phyloP scores from a whole-genome alignment of 2,797 vertebrate genomes.

The Gadopsis marmoratus region DNA sequence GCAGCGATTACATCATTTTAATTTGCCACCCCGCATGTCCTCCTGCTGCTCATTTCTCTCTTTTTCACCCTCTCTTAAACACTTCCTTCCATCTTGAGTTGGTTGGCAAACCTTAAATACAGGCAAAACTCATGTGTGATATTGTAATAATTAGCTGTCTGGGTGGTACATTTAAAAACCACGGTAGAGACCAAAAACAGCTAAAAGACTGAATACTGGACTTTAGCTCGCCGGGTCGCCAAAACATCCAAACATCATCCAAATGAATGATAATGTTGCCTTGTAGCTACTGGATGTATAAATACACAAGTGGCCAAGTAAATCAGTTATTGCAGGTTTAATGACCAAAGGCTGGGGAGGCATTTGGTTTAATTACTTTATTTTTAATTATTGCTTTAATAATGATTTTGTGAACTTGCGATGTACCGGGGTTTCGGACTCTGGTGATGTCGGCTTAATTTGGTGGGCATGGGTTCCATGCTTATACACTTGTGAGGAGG shows the following conservation, averaged over 20 bases:
- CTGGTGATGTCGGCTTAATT: constrained; percentile 3
- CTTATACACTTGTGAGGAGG: constrained; percentile 2
- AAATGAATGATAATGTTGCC: not conserved
- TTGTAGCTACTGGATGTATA: not conserved
- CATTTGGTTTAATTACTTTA: not conserved
- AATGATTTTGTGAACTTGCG: constrained; percentile 1
- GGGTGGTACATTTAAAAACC: not conserved
- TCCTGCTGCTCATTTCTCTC: constrained; percentile 5
- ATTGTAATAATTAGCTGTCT: not conserved
- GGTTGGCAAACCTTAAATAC: not conserved
- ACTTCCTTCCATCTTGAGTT: not conserved
- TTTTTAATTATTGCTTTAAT: not conserved
- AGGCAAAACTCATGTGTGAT: not conserved
- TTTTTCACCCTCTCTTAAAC: not conserved
- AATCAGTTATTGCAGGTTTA: not conserved
- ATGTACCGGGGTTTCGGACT: not conserved
- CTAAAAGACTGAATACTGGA: not conserved
- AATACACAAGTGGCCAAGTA: not conserved
- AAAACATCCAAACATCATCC: not conserved
- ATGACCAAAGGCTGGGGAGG: not conserved
- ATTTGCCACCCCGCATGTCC: constrained; percentile 13
- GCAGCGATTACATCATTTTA: constrained; percentile 17
- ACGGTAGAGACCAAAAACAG: too few relatives aligned
- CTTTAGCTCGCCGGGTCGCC: not conserved
- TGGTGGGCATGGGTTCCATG: too few relatives aligned